phyloP scores from a whole-genome alignment of 2,888 invertebrate species.

The Acleris literana region DNA sequence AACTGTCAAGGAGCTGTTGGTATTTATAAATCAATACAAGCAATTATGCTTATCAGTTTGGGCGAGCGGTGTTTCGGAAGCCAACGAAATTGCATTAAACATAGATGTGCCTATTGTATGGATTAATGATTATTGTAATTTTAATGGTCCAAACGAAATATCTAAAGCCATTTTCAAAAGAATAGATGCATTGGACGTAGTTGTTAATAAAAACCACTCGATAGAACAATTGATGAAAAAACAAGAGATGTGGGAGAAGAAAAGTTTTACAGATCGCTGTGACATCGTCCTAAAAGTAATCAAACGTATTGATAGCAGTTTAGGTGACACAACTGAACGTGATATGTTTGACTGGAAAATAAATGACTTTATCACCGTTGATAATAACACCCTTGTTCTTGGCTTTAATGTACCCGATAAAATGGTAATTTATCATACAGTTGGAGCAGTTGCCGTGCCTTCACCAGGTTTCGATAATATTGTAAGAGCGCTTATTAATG shows the following conservation, averaged over 20 bases:
- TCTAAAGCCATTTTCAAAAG: constrained; percentile 37
- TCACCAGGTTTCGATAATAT: constrained; percentile 32
- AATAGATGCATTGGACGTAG: constrained; percentile 26
- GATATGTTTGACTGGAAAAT: constrained; percentile 38
- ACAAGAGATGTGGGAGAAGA: constrained; percentile 32
- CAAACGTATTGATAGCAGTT: constrained; percentile 20
- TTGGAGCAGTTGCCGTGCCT: constrained; percentile 27
- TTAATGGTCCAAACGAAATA: constrained; percentile 49
- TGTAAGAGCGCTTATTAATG: constrained; percentile 31
- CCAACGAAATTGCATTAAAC: constrained; percentile 54
- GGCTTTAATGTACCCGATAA: constrained; percentile 31
- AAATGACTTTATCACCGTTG: constrained; percentile 26
- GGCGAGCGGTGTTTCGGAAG: constrained; percentile 53
- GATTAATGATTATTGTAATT: constrained; percentile 57
- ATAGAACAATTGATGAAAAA: constrained; percentile 15
- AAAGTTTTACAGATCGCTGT: constrained; percentile 15
- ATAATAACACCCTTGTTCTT: constrained; percentile 11
- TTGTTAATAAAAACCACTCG: constrained; percentile 7
- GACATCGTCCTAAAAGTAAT: constrained; percentile 18
- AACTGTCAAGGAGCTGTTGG: constrained; percentile 60
- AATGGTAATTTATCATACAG: constrained; percentile 30
- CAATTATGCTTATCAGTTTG: constrained; percentile 57
- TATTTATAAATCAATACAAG: constrained; percentile 44
- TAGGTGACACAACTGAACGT: constrained; percentile 42
- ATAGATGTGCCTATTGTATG: constrained; percentile 48